phyloP scores from a whole-genome alignment of 2,797 vertebrate genomes.

The Chromis chromis region DNA sequence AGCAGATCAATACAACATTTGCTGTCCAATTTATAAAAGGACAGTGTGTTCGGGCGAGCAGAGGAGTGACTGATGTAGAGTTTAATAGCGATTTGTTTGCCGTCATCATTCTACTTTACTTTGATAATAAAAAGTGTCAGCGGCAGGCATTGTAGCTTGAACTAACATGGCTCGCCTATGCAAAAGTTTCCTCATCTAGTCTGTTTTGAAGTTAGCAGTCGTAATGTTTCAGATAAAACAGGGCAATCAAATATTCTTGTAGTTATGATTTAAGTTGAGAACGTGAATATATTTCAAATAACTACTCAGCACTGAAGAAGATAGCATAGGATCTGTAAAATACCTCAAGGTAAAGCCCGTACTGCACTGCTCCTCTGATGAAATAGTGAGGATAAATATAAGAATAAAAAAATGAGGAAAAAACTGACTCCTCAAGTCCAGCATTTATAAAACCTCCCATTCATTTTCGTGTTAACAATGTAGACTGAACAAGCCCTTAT shows the following conservation, averaged over 20 bases:
- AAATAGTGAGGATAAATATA: neutral
- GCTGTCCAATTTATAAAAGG: constrained; percentile 96
- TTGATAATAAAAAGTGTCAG: constrained; percentile 91
- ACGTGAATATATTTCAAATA: neutral
- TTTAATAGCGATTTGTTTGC: constrained; percentile 95
- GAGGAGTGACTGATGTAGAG: constrained; percentile 91
- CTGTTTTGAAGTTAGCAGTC: neutral
- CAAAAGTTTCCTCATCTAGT: constrained; percentile 27
- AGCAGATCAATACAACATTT: constrained; percentile 95
- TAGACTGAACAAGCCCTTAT: neutral
- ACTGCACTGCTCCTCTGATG: neutral
- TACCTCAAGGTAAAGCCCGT: neutral
- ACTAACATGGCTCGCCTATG: constrained; percentile 60
- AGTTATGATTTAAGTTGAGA: neutral
- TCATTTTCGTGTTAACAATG: neutral
- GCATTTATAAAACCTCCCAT: neutral
- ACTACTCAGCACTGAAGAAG: neutral
- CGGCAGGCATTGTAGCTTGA: constrained; percentile 84
- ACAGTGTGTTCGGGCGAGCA: constrained; percentile 81
- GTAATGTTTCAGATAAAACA: neutral
- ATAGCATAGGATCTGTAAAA: neutral
- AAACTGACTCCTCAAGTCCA: neutral
- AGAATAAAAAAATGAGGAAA: neutral
- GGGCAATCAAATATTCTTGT: neutral
- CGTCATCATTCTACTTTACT: constrained; percentile 89